Base-by-base conservation (phyloP, 1,140 invertebrate genomes). In the Halictus rubicundus region DNA sequence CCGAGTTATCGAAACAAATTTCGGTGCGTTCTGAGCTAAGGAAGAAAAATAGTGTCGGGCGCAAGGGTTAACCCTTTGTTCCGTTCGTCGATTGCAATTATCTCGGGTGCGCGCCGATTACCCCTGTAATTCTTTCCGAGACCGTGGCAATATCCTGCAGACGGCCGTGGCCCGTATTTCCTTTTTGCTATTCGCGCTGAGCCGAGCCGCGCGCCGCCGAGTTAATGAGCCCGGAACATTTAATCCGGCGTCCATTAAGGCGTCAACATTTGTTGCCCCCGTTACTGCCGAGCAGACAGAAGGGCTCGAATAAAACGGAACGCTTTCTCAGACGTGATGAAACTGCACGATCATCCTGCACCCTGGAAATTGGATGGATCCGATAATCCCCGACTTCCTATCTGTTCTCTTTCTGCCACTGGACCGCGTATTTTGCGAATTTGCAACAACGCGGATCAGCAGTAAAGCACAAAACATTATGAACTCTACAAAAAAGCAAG, bases 41-140 rank as follows among this genome's bases (percentile, higher is more conserved):
- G 2, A 46, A 5, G 25, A 32, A 25, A 57, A 32, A 27, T 54
- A 63, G 27, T 32, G 23, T 14, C 42, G 49, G 16, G 19, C 14
- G 14, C 16, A 16, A 27, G 37, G 25, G 59, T 54, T 77, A 77
- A 80, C 64, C 73, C 79, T 81, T 81, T 77, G 79, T 76, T 49
- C 78, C 37, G 57, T 37, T n/a, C 37, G 59, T 69, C 74, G 52
- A 81, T 81, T 49, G 79, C 79, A 81, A 81, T 81, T 81, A 81
- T 69, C 73, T 23, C 27, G 10, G 14, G 57, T 57, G 49, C 59
- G 27, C 49, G 37, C 49, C 54, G 79, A 81, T 81, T 81, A 81
- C 66, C 49, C 66, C 60, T 57, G 60, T 76, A 81, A 81, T 81
- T 81, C 74, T 77, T 78, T 78, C 64, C n/a, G 59, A 64, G 23